A percentile compares a stretch with the other conserved stretches of the same genome.
Evolutionary conservation across 2,888 invertebrate species (phyloP).

Genomic region (Pammene fasciana): DNA sequence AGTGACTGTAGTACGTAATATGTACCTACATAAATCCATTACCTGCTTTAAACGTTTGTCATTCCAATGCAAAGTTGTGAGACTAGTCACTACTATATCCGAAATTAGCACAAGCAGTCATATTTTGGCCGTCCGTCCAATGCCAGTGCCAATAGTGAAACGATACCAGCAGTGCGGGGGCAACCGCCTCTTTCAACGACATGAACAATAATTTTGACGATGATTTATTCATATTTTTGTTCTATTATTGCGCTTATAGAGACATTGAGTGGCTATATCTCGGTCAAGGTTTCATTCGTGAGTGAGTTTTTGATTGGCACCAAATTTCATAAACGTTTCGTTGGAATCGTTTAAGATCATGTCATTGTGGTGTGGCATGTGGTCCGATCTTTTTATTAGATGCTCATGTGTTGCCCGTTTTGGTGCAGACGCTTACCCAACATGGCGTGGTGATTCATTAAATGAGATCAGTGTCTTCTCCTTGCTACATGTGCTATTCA

Average conservation of each 20-base stretch:
- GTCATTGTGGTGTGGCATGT: slow-evolving; percentile 19
- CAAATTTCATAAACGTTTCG: slow-evolving; percentile 4
- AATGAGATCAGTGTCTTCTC: slow-evolving; percentile 64
- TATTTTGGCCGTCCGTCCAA: slow-evolving; percentile 15
- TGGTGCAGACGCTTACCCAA: slow-evolving; percentile 47
- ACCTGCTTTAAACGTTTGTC: background rate
- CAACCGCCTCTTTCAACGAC: slow-evolving; percentile 42
- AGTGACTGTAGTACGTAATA: too few species aligned
- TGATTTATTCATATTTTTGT: slow-evolving; percentile 16
- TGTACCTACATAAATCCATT: too few species aligned
- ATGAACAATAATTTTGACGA: slow-evolving; percentile 13
- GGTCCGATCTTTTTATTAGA: slow-evolving; percentile 31
- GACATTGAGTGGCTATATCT: background rate
- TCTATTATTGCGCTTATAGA: slow-evolving; percentile 27
- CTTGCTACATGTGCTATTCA: slow-evolving; percentile 4
- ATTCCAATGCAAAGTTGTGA: background rate
- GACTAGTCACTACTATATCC: background rate
- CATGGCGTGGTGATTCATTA: slow-evolving; percentile 65
- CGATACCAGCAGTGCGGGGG: slow-evolving; percentile 51
- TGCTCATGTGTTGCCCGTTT: slow-evolving; percentile 26
- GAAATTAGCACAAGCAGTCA: slow-evolving; percentile 20
- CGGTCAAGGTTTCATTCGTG: slow-evolving; percentile 32
- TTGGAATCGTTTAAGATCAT: slow-evolving; percentile 13
- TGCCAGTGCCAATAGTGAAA: slow-evolving; percentile 59
- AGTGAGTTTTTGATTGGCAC: slow-evolving; percentile 20